Evolutionary conservation across 2,113 vertebrate genomes (phyloP).

Genomic region (Tapirus terrestris): DNA sequence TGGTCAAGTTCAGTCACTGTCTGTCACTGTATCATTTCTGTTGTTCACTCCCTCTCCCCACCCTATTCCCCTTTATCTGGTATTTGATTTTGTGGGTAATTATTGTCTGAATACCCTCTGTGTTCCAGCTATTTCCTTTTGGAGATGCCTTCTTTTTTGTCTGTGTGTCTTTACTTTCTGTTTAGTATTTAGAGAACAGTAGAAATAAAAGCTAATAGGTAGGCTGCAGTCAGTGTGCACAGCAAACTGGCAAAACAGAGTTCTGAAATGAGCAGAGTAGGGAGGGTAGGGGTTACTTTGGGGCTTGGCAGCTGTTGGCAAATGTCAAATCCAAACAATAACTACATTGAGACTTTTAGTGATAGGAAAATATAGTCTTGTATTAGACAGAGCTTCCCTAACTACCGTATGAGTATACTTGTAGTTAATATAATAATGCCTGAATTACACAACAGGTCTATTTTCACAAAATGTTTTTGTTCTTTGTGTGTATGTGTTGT

Average conservation of each 20-base stretch:
- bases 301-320: conserved; percentile 56
- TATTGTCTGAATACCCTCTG: background rate
- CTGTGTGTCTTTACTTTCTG: background rate
- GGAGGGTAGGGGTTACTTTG: background rate
- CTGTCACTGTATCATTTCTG: background rate
- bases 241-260: conserved; percentile 33
- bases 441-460: conserved; percentile 61
- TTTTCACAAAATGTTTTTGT: conserved; percentile 64
- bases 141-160: background rate
- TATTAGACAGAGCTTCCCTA: conserved; percentile 24
- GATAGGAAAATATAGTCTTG: background rate
- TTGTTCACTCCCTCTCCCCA: background rate
- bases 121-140: conserved; percentile 14
- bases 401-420: background rate
- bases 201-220: conserved; percentile 53
- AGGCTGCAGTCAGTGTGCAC: background rate
- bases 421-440: conserved; percentile 5
- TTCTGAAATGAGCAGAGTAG: conserved; percentile 1
- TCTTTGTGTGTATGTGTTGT: conserved; percentile 3
- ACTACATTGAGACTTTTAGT: background rate
- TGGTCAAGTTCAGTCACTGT: conserved; percentile 2
- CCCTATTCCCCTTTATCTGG: background rate
- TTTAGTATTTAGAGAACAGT: conserved; percentile 37
- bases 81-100: conserved; percentile 54
- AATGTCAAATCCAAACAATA: conserved; percentile 57